Evolutionary conservation across 2,797 vertebrate genomes (phyloP).

Genomic region (Chromis chromis): DNA sequence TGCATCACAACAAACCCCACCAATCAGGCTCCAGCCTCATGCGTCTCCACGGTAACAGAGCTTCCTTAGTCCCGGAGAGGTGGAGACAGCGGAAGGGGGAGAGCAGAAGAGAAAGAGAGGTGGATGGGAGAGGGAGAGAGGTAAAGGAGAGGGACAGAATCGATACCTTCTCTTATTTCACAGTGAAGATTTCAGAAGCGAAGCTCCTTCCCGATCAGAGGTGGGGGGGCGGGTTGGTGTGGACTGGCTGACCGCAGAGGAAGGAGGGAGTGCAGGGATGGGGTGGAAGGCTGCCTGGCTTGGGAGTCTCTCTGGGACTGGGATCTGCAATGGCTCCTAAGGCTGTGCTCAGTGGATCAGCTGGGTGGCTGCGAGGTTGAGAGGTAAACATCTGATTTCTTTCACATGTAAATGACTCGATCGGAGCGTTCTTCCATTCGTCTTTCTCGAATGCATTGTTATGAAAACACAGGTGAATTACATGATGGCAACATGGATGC

Average conservation of each 20-base stretch:
- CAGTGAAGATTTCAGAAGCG: slow-evolving; percentile 46
- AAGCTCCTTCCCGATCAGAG: slow-evolving; percentile 30
- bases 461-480: slow-evolving; percentile 14
- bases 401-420: neutral
- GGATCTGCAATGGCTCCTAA: slow-evolving; percentile 52
- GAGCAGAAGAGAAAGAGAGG: slow-evolving; percentile 51
- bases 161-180: slow-evolving; percentile 62
- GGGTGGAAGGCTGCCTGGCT: slow-evolving; percentile 41
- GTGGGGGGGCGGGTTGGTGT: neutral
- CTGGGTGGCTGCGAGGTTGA: slow-evolving; percentile 6
- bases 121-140: slow-evolving; percentile 34
- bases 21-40: slow-evolving; percentile 85
- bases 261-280: slow-evolving; percentile 22
- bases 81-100: slow-evolving; percentile 64
- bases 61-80: slow-evolving; percentile 81
- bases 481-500: slow-evolving; percentile 33
- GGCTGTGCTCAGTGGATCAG: slow-evolving; percentile 37
- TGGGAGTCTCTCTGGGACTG: slow-evolving; percentile 46
- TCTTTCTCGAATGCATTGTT: neutral
- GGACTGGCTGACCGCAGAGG: slow-evolving; percentile 30
- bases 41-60: slow-evolving; percentile 92
- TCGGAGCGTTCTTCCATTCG: neutral
- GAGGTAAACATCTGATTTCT: slow-evolving; percentile 61
- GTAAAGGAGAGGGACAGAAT: slow-evolving; percentile 46
- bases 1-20: slow-evolving; percentile 81